A percentile compares a stretch with the other conserved stretches of the same genome.
Conservation (phyloP, 1,140 invertebrate species). For the Pseudobourletiella spinata region DNA sequence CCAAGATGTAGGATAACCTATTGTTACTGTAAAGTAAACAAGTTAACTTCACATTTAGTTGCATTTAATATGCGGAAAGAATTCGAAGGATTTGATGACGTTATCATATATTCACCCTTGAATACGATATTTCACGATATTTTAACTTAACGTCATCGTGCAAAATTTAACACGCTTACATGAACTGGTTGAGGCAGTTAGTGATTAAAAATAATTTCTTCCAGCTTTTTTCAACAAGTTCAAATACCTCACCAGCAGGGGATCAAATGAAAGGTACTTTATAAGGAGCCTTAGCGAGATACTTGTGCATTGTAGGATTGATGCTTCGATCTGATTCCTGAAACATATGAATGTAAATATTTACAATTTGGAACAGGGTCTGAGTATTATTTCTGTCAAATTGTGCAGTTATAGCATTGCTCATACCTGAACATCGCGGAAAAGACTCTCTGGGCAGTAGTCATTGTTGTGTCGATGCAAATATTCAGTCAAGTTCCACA, state of each 20-base stretch:
- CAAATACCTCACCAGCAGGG: conserved; percentile 64
- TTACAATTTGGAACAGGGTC: too few relatives aligned
- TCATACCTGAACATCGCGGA: conserved; percentile 87
- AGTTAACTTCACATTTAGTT: too few relatives aligned
- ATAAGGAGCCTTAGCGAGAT: conserved; percentile 65
- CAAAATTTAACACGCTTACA: too few relatives aligned
- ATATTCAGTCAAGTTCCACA: conserved; percentile 88
- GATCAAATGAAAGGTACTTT: conserved; percentile 71
- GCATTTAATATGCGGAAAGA: too few relatives aligned
- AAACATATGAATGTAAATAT: too few relatives aligned
- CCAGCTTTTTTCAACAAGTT: conserved; percentile 59
- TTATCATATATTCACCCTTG: too few relatives aligned
- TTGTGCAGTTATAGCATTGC: too few relatives aligned
- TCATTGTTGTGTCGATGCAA: conserved; percentile 81
- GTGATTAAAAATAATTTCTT: conserved; percentile 95
- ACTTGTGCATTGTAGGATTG: conserved; percentile 82
- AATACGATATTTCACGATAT: too few relatives aligned
- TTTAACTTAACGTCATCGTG: too few relatives aligned
- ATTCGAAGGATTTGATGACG: too few relatives aligned
- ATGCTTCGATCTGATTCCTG: conserved; percentile 83
- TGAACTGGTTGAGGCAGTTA: conserved; percentile 92
- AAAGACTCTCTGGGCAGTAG: conserved; percentile 91
- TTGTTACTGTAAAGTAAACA: too few relatives aligned
- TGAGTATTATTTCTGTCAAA: too few relatives aligned
- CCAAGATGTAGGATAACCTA: conserved; percentile 83